Evolutionary conservation across 2,113 vertebrate species (phyloP), one percentile per base, ranked within the genome.

Genomic region (Helogale parvula): DNA sequence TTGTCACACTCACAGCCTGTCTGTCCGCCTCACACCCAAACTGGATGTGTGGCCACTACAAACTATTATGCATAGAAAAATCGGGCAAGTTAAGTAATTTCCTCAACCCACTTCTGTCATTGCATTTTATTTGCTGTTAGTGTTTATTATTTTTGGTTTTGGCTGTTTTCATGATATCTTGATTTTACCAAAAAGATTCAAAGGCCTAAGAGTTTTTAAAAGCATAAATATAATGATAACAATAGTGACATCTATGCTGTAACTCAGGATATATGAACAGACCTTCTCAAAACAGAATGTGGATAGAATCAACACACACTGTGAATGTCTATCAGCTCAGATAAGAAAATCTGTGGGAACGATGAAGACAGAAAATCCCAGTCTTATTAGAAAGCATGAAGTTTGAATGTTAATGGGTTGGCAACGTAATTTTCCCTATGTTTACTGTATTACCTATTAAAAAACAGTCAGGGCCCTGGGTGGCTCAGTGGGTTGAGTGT

Each of bases 61-160:
- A 79, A 76, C 16, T 25, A 10, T 19, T 41, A 4, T 54, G 41
- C 38, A 17, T 13, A 60, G 76, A 47, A 72, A 72, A 88, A 57
- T 41, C 41, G 17, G 41, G 16, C 16, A 74, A 41, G 33, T 35
- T 60, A 33, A 65, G 23, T 23, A 85, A 31, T 95, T 74, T 23
- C 3, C 47, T 23, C 17, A 94, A 52, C 0, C 35, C 16, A 3
- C 84, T 8, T 41, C 35, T 85, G 35, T 21, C 17, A 47, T 27
- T 38, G 27, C 23, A 33, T 81, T 91, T 95, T 91, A 71, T 69
- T 79, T 81, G 29, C 33, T 87, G 11, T 41, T 52, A 29, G 80
- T 16, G 12, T 81, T 94, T 96, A n/a, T 63, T 83, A 52, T 76
- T 88, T 71, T 71, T 88, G 8, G 71, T 45, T 93, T 66, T 77